Evolutionary conservation across 2,797 vertebrate genomes (phyloP), one percentile per base, ranked within the genome.

Genomic region (Melanotaenia nigrans): DNA sequence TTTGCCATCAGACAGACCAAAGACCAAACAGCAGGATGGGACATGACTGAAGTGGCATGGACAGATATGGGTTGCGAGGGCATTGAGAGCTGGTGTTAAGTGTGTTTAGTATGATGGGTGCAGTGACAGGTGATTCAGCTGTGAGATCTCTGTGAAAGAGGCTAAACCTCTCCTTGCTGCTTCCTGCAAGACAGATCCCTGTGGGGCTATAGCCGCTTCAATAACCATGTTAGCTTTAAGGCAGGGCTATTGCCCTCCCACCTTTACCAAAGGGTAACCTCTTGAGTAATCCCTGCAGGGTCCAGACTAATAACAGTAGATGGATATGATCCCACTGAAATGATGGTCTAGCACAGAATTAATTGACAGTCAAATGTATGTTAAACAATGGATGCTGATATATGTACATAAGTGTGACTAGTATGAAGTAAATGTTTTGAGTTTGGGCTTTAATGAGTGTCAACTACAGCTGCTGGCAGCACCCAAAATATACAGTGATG

Each of bases 291-390:
- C 87, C 87, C 88, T 54, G 1, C 68, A 82, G 87, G 75, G 67
- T 75, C 65, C 75, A 35, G 81, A 83, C 87, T 90, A 91, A 91
- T 91, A 88, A 92, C 83, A 89, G 85, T 68, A 78, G 82, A 82
- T 88, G 81, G 84, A 91, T 90, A 88, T 63, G 82, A 90, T 68
- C 75, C 76, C 80, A 85, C 86, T 82, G 83, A 92, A 90, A 89
- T 87, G 86, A 89, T 83, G 77, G 83, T 85, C 84, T 64, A 76
- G 79, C 78, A 91, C 83, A 90, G 84, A 89, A 91, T 89, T 87
- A 90, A 91, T 91, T 13, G 49, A 87, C 88, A 90, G 87, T 91
- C 87, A 89, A 88, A 88, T 89, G 79, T 84, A 90, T 87, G 84
- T 89, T 86, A 87, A 85, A 82, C 70, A 80, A 76, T 73, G 68